Evolutionary conservation across 2,797 vertebrate genomes (phyloP).

Genomic region (Denticeps clupeoides): DNA sequence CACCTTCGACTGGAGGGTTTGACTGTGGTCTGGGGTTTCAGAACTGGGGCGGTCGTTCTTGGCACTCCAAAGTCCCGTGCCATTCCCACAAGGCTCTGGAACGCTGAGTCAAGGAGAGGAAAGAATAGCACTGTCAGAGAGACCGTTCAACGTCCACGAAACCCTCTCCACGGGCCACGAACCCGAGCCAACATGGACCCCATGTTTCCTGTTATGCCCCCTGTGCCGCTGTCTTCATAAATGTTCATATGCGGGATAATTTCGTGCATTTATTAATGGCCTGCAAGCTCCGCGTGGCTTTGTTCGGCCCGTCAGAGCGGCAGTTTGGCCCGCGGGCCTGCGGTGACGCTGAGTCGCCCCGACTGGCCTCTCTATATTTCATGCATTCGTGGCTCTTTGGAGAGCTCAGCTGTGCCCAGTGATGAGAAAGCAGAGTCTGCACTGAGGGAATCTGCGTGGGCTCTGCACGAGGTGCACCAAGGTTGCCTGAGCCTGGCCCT

Average conservation of each 20-base stretch:
- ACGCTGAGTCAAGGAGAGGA: conserved; percentile 25
- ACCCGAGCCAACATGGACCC: too few relatives aligned
- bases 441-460: conserved; percentile 14
- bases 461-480: too few relatives aligned
- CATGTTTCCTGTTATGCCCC: too few relatives aligned
- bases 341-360: conserved; percentile 35
- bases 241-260: conserved; percentile 4
- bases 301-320: background rate
- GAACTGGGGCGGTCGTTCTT: conserved; percentile 34
- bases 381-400: conserved; percentile 30
- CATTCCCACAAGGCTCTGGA: background rate
- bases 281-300: background rate
- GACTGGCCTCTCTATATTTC: conserved; percentile 41
- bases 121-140: conserved; percentile 13
- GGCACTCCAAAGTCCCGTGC: conserved; percentile 35
- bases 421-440: too few relatives aligned
- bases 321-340: conserved; percentile 25
- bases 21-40: too few relatives aligned
- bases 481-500: too few relatives aligned
- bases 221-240: conserved; percentile 13
- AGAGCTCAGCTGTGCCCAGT: too few relatives aligned
- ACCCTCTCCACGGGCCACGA: too few relatives aligned
- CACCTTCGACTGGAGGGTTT: conserved; percentile 65
- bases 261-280: conserved; percentile 17
- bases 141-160: too few relatives aligned